phyloP scores from a whole-genome alignment of 2,797 vertebrate species.

The Mustela erminea region DNA sequence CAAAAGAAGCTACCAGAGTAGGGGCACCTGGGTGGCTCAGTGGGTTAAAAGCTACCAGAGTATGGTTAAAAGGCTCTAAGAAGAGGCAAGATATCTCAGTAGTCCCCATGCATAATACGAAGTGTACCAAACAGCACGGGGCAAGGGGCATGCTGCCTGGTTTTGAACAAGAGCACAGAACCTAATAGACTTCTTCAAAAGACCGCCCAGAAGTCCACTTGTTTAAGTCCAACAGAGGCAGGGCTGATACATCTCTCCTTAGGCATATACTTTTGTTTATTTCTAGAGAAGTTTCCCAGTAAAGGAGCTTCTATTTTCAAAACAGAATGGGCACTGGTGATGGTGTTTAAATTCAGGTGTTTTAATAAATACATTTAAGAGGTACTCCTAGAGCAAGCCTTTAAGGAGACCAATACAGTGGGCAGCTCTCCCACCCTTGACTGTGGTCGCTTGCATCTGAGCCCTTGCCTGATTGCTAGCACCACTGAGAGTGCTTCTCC shows the following conservation, averaged over 20 bases:
- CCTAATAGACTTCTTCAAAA: background rate
- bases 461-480: background rate
- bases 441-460: background rate
- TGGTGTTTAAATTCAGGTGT: constrained; percentile 24
- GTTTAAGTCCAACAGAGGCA: background rate
- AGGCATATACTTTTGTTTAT: background rate
- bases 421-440: background rate
- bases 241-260: background rate
- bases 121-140: background rate
- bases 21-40: too few species aligned
- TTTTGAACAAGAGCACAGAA: background rate
- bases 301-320: constrained; percentile 12
- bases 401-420: background rate
- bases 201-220: background rate
- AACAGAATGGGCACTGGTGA: constrained; percentile 3
- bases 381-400: background rate
- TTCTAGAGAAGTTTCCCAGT: background rate
- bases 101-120: background rate
- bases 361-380: constrained; percentile 12
- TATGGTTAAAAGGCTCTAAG: background rate
- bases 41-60: background rate
- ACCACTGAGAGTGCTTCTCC: background rate
- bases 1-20: background rate
- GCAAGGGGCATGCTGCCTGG: background rate
- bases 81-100: background rate